phyloP scores from a whole-genome alignment of 2,113 vertebrate species.

The Oostethus manadensis region DNA sequence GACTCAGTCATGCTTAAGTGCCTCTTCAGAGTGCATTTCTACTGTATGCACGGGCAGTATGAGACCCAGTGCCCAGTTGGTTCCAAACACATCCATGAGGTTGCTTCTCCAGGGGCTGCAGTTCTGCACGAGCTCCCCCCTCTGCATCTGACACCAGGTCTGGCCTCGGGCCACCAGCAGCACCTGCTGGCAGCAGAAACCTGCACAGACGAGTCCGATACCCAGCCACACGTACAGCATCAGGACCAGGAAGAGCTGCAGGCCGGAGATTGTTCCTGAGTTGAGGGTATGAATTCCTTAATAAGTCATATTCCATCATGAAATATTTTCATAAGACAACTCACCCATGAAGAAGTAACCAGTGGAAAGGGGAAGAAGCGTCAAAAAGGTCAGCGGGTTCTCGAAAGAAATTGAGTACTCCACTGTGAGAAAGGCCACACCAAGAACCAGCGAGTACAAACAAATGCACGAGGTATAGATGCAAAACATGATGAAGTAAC shows the following conservation, averaged over 20 bases:
- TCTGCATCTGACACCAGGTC: constrained; percentile 86
- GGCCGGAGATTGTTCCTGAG: constrained; percentile 85
- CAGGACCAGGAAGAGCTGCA: constrained; percentile 93
- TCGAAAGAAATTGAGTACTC: constrained; percentile 89
- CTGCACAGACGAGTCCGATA: constrained; percentile 89
- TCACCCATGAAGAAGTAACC: constrained; percentile 95
- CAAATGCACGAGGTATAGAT: constrained; percentile 93
- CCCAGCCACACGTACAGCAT: constrained; percentile 98
- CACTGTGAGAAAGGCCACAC: constrained; percentile 88
- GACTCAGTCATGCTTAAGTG: constrained; percentile 64
- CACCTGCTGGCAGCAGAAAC: constrained; percentile 96
- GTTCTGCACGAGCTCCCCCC: constrained; percentile 73
- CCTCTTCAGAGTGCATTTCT: constrained; percentile 61
- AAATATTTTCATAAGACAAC: constrained; percentile 27
- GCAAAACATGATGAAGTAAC: constrained; percentile 97
- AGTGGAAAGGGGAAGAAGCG: constrained; percentile 89
- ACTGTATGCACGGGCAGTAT: constrained; percentile 83
- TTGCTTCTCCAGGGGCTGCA: constrained; percentile 83
- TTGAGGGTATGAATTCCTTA: neutral
- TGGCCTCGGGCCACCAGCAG: constrained; percentile 89
- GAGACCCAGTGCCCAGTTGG: constrained; percentile 87
- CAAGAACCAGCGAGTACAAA: constrained; percentile 87
- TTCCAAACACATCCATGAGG: constrained; percentile 88
- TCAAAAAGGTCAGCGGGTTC: constrained; percentile 90
- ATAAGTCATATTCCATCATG: neutral